Base-by-base conservation (phyloP, 2,797 vertebrate genomes). In the Prionace glauca region DNA sequence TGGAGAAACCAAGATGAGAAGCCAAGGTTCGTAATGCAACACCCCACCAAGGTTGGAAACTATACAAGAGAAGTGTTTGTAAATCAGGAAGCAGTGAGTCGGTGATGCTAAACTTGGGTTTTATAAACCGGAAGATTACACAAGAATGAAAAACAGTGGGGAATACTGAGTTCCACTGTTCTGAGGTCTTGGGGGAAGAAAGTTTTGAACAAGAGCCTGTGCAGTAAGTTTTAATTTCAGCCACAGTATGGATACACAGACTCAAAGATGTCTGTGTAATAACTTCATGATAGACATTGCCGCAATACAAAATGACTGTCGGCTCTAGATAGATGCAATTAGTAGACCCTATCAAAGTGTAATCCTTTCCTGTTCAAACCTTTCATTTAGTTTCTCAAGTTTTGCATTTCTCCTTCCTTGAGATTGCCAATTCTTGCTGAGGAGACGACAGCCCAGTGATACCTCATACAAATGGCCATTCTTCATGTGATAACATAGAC, bases 221-320 rank as follows among this genome's bases (percentile, higher is more conserved):
- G 29, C 60, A 62, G 11, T 90, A 62, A 62, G 65, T 36, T 92
- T 92, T 92, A 92, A 92, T 92, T 92, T 36, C 62, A 92, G 56
- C 56, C 50, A 90, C 29, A 92, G n/a, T 36, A 5, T 32, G 60
- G 60, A 36, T 62, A 67, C 36, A 24, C 62, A 67, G 4, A 92
- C 90, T 41, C 16, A 36, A 10, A 60, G 60, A 65, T 5, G 5
- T 45, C 81, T 2, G 14, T 24, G 18, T 67, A 92, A 92, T 24
- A 67, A 92, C 22, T 67, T 90, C 62, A 69, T 67, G 62, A 24
- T 36, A 22, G 20, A 65, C 16, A 8, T 20, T 36, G 18, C 7
- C 5, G 10, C 18, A 92, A 92, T 20, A 24, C 90, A 92, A 67
- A 84, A 10, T 41, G 90, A 67, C 41, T 92, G 20, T 24, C 41